Percentiles rank a stretch among this genome's conserved stretches.
These are phyloP conservation scores for Cerastis leucographa DNA, from an alignment of 2,888 invertebrate genomes.

Conservation along the genomic window DNA sequence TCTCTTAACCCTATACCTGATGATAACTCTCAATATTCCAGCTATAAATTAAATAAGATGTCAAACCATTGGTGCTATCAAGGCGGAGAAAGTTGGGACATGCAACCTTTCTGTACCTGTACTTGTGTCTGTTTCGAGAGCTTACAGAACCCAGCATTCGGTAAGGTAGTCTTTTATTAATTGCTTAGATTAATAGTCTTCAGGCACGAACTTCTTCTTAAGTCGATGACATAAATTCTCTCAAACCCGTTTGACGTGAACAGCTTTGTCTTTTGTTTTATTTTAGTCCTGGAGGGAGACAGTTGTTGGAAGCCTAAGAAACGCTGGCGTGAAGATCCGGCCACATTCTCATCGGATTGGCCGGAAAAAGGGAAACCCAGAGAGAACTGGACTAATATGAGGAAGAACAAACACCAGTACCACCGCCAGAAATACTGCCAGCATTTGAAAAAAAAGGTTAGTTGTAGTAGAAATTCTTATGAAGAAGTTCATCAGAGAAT, in stretches of 20 bases:
- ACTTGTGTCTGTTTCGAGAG: constrained; percentile 63
- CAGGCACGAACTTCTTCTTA: neutral
- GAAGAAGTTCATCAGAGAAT: neutral
- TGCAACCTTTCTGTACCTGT: constrained; percentile 41
- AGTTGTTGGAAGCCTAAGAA: neutral
- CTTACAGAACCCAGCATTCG: constrained; percentile 68
- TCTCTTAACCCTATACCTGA: neutral
- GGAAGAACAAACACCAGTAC: neutral
- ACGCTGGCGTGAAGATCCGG: neutral
- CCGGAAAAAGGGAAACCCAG: neutral
- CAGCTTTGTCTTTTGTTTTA: neutral
- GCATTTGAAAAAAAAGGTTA: neutral
- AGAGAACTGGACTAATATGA: neutral
- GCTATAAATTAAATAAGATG: neutral
- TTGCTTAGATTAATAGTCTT: neutral
- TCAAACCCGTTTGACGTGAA: neutral
- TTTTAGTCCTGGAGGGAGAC: neutral
- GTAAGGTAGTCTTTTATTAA: neutral
- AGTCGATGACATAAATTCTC: neutral
- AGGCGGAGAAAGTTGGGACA: constrained; percentile 46
- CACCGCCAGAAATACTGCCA: too few species aligned
- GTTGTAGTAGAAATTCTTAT: neutral
- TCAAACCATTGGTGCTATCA: neutral
- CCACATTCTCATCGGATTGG: neutral
- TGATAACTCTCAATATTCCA: neutral